These are phyloP conservation scores for Parasteatoda tepidariorum DNA, from an alignment of 1,140 invertebrate species.

Conservation along the genomic window DNA sequence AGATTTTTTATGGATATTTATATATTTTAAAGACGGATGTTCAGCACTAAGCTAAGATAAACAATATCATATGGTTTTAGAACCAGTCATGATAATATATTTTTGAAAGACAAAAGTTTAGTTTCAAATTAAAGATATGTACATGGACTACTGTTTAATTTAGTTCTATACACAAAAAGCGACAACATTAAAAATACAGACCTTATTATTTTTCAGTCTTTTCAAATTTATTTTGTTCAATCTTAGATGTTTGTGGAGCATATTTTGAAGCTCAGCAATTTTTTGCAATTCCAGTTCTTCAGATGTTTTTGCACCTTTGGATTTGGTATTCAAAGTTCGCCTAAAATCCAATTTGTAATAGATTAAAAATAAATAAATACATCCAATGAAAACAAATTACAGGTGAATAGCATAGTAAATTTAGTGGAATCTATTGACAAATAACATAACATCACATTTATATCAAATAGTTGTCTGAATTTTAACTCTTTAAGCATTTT, in stretches of 20 bases:
- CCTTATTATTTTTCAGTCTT: conserved; percentile 3
- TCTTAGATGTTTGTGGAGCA: background rate
- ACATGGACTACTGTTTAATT: no score
- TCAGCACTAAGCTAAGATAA: no score
- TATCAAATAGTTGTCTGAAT: no score
- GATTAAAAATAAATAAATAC: background rate
- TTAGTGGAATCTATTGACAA: background rate
- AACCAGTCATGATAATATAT: no score
- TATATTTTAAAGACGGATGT: no score
- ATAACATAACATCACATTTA: background rate
- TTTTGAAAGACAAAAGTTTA: no score
- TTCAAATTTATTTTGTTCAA: conserved; percentile 4
- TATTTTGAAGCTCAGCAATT: conserved; percentile 22
- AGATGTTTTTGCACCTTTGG: conserved; percentile 1
- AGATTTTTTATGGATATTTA: no score
- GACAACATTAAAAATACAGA: background rate
- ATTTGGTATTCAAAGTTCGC: background rate
- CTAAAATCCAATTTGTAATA: background rate
- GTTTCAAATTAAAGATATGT: no score
- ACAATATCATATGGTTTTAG: no score
- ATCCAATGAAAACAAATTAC: background rate
- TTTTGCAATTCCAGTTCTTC: conserved; percentile 31
- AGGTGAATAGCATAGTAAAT: background rate
- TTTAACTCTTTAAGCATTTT: no score
- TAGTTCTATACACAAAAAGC: no score